These are phyloP conservation scores for Phylloscopus trochilus DNA, from an alignment of 2,113 vertebrate species.

Conservation along the genomic window DNA sequence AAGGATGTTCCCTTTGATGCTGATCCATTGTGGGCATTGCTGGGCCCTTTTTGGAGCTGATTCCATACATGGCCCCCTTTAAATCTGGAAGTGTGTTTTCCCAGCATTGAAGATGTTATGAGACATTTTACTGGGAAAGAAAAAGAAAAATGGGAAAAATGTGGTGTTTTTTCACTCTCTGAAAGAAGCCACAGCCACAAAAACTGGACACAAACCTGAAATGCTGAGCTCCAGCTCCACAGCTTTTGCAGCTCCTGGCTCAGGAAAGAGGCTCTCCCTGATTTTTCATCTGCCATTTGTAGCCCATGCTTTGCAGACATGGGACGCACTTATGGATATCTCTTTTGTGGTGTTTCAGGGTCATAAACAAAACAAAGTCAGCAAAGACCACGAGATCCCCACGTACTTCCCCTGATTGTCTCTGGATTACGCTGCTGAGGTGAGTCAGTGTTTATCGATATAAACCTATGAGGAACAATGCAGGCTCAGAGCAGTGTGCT, in stretches of 20 bases:
- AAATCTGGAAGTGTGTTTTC: neutral
- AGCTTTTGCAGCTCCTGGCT: neutral
- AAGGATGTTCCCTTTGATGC: neutral
- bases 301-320: neutral
- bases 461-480: constrained; percentile 42
- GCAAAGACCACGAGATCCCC: constrained; percentile 4
- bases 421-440: constrained; percentile 1
- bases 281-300: neutral
- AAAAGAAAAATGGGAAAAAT: constrained; percentile 28
- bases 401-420: constrained; percentile 53
- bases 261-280: neutral
- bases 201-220: neutral
- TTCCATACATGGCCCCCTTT: neutral
- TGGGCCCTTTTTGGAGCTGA: neutral
- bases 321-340: neutral
- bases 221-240: neutral
- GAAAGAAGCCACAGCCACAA: neutral
- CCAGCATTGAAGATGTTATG: neutral
- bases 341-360: neutral
- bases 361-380: constrained; percentile 3
- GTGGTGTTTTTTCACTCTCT: neutral
- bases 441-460: constrained; percentile 58
- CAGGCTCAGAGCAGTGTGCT: neutral
- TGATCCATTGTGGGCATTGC: constrained; percentile 1
- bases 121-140: neutral